Evolutionary conservation across 2,888 invertebrate species (phyloP).

Genomic region (Tachina grossa): DNA sequence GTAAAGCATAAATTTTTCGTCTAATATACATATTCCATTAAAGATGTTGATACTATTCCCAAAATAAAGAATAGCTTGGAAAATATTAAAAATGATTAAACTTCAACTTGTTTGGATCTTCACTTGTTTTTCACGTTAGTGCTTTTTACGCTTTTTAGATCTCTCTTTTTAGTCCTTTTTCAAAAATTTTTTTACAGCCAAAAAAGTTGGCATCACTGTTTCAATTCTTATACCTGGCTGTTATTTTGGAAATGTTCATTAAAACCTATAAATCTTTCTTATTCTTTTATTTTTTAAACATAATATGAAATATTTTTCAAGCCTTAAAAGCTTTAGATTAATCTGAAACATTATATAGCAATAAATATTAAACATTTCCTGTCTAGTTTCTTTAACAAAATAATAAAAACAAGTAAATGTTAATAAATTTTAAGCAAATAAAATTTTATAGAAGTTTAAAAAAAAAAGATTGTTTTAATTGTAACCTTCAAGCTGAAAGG

Average conservation of each 20-base stretch:
- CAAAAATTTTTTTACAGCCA: too few species aligned
- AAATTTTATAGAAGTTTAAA: conserved; percentile 46
- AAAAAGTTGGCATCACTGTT: too few species aligned
- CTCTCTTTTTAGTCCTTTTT: too few species aligned
- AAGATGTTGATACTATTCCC: too few species aligned
- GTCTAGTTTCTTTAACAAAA: conserved; percentile 22
- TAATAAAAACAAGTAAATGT: conserved; percentile 14
- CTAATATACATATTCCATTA: too few species aligned
- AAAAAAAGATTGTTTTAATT: neutral
- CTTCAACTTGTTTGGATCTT: too few species aligned
- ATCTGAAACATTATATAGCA: conserved; percentile 42
- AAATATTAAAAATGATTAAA: too few species aligned
- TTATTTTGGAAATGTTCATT: neutral
- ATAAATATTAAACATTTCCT: conserved; percentile 47
- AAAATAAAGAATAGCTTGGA: too few species aligned
- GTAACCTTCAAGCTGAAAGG: conserved; percentile 49
- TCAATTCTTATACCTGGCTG: too few species aligned
- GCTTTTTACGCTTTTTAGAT: too few species aligned
- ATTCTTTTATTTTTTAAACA: conserved; percentile 1
- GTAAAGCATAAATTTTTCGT: too few species aligned
- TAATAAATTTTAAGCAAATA: conserved; percentile 7
- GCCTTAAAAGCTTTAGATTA: conserved; percentile 27
- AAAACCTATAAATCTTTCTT: conserved; percentile 20
- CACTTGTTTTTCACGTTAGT: too few species aligned
- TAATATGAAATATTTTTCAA: neutral